Evolutionary conservation across 2,888 invertebrate genomes (phyloP), one percentile per base, ranked within the genome.

Genomic region (Aleiodes leptofemur): DNA sequence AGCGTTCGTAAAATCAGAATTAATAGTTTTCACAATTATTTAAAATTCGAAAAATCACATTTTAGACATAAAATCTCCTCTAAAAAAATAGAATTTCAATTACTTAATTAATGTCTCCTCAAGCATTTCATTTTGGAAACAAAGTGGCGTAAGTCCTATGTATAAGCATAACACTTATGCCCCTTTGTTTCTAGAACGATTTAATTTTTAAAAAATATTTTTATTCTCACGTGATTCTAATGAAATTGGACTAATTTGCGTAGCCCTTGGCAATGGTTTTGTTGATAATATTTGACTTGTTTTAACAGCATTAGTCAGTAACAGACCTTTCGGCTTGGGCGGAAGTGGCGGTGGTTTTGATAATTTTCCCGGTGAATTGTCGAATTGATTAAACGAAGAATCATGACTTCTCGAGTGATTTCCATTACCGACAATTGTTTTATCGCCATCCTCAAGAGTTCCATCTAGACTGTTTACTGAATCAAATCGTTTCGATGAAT

Each of bases 281-380:
- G 86, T 83, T 29, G 86, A 82, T 56, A 85, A 76, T 3, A 85
- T 77, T 59, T 87, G 84, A 76, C 82, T 87, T 53, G 77, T 82
- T 80, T 88, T 89, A 38, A 84, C 79, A 66, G 83, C 83, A 75
- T 92, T 93, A n/a, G 92, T 92, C 64, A 79, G 61, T 11, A 93
- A 92, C 76, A 94, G 88, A 84, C 93, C 92, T 90, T 94, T 94
- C 69, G 94, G 94, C 89, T 95, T 95, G 23, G 95, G 95, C 29
- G 95, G 95, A 81, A 95, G 90, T 4, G 95, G 95, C 0, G 95
- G 95, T 53, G 95, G 95, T 81, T 91, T 89, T n/a, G 83, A 83
- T 56, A 85, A 76, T 80, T 87, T 89, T 3, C 80, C 75, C 0
- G 85, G 83, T 81, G 83, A 14, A 29, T 38, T 31, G 29, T 29